A percentile compares a stretch with the other conserved stretches of the same genome.
These are phyloP conservation scores for Morpho achilles DNA, from an alignment of 2,888 invertebrate species.

Conservation along the genomic window DNA sequence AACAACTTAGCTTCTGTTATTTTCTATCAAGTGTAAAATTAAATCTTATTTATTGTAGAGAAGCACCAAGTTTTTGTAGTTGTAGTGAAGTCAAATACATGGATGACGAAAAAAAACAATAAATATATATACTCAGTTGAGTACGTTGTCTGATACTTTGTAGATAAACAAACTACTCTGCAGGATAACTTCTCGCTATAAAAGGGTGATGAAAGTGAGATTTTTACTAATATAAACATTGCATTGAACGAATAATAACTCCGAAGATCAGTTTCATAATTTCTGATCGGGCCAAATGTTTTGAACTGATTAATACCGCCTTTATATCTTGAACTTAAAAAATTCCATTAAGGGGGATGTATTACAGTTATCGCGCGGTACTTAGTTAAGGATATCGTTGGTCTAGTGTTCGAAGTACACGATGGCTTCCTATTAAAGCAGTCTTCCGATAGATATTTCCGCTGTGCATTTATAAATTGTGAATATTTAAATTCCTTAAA, in stretches of 20 bases:
- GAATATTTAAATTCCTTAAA: constrained; percentile 21
- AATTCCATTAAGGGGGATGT: constrained; percentile 60
- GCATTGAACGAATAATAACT: constrained; percentile 52
- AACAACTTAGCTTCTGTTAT: constrained; percentile 16
- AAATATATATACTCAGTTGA: too few species aligned
- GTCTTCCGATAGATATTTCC: constrained; percentile 78
- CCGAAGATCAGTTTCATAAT: constrained; percentile 64
- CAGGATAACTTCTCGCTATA: constrained; percentile 14
- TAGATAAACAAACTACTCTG: constrained; percentile 29
- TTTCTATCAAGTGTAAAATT: constrained; percentile 2
- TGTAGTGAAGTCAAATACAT: neutral
- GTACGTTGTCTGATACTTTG: constrained; percentile 15
- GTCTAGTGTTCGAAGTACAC: constrained; percentile 67
- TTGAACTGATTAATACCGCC: constrained; percentile 73
- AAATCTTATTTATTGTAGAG: constrained; percentile 9
- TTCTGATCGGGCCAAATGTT: constrained; percentile 73
- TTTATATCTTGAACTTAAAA: constrained; percentile 64
- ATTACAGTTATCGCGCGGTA: constrained; percentile 61
- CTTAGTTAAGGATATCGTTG: constrained; percentile 69
- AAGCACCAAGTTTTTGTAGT: neutral
- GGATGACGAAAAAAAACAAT: neutral
- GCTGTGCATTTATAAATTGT: constrained; percentile 70
- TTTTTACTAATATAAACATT: constrained; percentile 49
- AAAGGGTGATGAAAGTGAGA: constrained; percentile 52
- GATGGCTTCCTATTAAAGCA: constrained; percentile 76